Base-by-base conservation (phyloP, 2,113 vertebrate genomes). In the Prochilodus magdalenae region DNA sequence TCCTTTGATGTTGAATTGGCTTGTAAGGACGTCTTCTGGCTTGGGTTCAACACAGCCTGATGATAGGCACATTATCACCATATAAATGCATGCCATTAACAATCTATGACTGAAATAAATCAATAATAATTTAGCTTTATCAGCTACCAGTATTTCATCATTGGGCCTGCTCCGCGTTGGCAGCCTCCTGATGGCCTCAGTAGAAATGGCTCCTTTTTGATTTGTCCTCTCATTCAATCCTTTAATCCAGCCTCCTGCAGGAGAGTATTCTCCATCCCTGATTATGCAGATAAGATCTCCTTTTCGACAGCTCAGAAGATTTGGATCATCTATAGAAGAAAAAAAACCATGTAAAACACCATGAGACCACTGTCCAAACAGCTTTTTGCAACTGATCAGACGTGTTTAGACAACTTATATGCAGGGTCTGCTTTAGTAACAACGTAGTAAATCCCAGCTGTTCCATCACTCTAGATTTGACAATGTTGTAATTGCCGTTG, bases 221-320 rank as follows among this genome's bases (percentile, higher is more conserved):
- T 82, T 84, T 0, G 94, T 98, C 77, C 94, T 91, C 71, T 96
- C 94, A 71, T 96, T 98, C 72, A 90, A 92, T 24, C 92, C 96
- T 77, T 15, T 83, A 57, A 93, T 86, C 95, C 94, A 96, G 10
- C 79, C 88, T 60, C 85, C 86, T 2, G 91, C 84, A 30, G 80
- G 53, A 62, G 92, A 83, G 49, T 81, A 60, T 5, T 87, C 84
- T 72, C 92, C 89, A 47, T 95, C 92, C 87, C 93, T 90, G 0
- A 89, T 91, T 30, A 98, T 79, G 83, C 94, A 86, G 84, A 99
- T 90, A 80, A 99, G 89, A 86, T 99, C 97, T 4, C 96, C 96
- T 59, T 92, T 96, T 86, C 92, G 96, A 91, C 91, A 96, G 60
- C 86, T 85, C 82, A 98, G 87, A 59, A 95, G 88, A 14, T 53